Evolutionary conservation across 2,888 invertebrate species (phyloP), one percentile per base, ranked within the genome.

Genomic region (Pachliopta kotzebuea): DNA sequence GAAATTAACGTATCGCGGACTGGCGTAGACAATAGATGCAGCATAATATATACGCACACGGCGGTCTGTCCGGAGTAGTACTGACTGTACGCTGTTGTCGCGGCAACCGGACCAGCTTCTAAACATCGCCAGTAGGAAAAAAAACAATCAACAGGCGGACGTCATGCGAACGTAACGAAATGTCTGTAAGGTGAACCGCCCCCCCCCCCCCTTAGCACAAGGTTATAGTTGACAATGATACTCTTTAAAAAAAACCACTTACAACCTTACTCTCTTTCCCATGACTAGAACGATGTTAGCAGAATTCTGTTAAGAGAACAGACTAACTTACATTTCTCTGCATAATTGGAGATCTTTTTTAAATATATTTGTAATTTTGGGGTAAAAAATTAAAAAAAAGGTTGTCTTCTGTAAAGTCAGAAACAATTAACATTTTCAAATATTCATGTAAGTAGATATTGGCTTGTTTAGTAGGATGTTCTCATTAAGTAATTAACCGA

Each of bases 1-100:
- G 61, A 65, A 60, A 66, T 52, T 62, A 54, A 31, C 62, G 29
- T 21, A 24, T 54, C 56, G 55, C 64, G 67, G 74, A 85, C 79
- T 86, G 81, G 75, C 70, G 67, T 63, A 64, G 64, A 68, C 65
- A 71, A 65, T 67, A 69, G 67, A 59, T 68, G 74, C 75, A 75
- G 75, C 84, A 84, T 84, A 74, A 77, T 86, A 83, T 87, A 83
- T 87, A 88, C 83, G 84, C 78, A 80, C 72, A 74, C 80, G 72
- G 79, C 71, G 73, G 70, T 76, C 79, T 74, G 73, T 77, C 75
- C 79, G 75, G 74, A 74, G 74, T 70, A 70, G 73, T 69, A 87
- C 84, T 82, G 77, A 79, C 69, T 70, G 66, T 74, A 70, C 70
- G 71, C 72, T 67, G 77, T 82, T 77, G 79, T 80, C 75, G 74